Conservation (phyloP, 2,797 vertebrate genomes). For the Muscicapa comitata region DNA sequence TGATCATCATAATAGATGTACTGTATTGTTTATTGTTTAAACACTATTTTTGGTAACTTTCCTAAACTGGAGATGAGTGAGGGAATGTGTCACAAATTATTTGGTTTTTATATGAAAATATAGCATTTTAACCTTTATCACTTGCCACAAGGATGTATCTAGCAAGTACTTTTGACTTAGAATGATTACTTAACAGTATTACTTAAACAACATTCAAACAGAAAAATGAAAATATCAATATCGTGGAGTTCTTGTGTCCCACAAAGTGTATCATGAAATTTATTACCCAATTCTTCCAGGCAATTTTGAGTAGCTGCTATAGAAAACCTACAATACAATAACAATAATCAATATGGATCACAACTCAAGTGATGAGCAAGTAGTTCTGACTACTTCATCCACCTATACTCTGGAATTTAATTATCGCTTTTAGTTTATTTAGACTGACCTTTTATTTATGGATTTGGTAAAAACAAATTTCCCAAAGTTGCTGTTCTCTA, state of each 20-base stretch:
- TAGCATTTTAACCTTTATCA: background rate
- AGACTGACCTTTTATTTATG: background rate
- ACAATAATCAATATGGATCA: constrained; percentile 49
- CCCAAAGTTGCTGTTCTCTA: background rate
- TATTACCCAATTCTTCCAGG: constrained; percentile 51
- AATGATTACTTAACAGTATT: background rate
- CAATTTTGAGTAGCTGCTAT: constrained; percentile 57
- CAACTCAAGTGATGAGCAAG: constrained; percentile 45
- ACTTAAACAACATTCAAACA: constrained; percentile 29
- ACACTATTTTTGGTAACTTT: background rate
- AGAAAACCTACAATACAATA: constrained; percentile 56
- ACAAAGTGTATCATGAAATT: constrained; percentile 49
- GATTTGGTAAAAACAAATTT: background rate
- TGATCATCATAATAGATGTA: background rate
- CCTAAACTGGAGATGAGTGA: constrained; percentile 7
- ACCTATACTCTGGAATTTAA: constrained; percentile 1
- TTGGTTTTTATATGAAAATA: background rate
- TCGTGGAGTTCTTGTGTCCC: constrained; percentile 37
- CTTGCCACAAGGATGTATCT: background rate
- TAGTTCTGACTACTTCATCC: constrained; percentile 45
- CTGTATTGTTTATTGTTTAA: background rate
- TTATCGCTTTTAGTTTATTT: background rate
- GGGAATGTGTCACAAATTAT: background rate
- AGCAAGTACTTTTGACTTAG: background rate
- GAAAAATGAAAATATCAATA: constrained; percentile 39